phyloP scores from a whole-genome alignment of 2,888 invertebrate genomes.

The Dione juno region DNA sequence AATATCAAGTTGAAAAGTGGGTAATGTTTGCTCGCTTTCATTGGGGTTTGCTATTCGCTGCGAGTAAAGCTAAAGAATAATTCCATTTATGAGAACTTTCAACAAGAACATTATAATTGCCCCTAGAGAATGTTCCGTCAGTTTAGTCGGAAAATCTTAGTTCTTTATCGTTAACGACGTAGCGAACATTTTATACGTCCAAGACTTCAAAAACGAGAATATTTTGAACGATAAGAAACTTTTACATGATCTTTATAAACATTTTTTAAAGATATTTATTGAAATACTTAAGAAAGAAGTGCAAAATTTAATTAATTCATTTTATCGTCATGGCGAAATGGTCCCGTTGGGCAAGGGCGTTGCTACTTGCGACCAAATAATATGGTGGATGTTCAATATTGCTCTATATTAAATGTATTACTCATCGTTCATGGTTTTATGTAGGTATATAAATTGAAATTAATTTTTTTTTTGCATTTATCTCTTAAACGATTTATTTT shows the following conservation, averaged over 20 bases:
- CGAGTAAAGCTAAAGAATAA: constrained; percentile 50
- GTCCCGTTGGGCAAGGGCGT: not conserved
- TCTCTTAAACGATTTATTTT: no score
- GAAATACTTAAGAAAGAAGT: not conserved
- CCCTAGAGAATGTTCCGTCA: constrained; percentile 25
- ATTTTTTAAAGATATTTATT: not conserved
- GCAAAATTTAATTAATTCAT: not conserved
- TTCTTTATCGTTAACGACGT: constrained; percentile 20
- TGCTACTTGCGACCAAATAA: constrained; percentile 11
- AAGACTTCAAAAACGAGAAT: constrained; percentile 15
- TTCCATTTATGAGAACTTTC: constrained; percentile 35
- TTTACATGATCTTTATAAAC: not conserved
- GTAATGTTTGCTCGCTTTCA: constrained; percentile 56
- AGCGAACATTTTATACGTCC: constrained; percentile 13
- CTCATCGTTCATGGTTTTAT: not conserved
- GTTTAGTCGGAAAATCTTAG: constrained; percentile 29
- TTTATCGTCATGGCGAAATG: not conserved
- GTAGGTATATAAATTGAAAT: not conserved
- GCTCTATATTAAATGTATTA: not conserved
- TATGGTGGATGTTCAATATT: not conserved
- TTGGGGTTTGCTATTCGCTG: constrained; percentile 68
- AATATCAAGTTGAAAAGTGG: constrained; percentile 54
- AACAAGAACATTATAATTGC: constrained; percentile 35
- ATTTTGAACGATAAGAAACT: constrained; percentile 3
- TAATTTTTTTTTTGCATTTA: no score